A percentile compares a stretch with the other conserved stretches of the same genome.
phyloP scores from a whole-genome alignment of 2,113 vertebrate genomes.

The Prunella himalayana region DNA sequence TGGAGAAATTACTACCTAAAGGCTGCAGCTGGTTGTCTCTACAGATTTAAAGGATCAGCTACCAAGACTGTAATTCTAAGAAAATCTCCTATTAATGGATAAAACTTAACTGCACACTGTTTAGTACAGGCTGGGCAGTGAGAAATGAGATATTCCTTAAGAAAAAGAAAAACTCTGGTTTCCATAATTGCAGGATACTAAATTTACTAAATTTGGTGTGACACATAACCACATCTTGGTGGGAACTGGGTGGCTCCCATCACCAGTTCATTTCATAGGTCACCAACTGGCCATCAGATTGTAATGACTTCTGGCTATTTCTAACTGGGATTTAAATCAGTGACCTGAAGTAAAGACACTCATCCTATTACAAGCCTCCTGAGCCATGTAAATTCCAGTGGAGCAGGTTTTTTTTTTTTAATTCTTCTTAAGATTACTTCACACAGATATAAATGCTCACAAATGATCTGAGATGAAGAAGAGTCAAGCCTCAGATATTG shows the following conservation, averaged over 20 bases:
- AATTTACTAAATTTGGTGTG: not conserved
- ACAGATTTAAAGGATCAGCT: slow-evolving; percentile 45
- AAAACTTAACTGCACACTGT: not conserved
- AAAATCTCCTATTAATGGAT: slow-evolving; percentile 49
- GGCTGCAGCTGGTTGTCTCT: slow-evolving; percentile 13
- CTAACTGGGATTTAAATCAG: slow-evolving; percentile 54
- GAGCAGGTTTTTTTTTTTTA: not conserved
- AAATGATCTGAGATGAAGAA: not conserved
- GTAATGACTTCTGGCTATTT: slow-evolving; percentile 49
- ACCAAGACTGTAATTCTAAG: slow-evolving; percentile 13
- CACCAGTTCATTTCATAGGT: not conserved
- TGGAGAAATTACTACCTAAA: not conserved
- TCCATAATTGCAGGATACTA: not conserved
- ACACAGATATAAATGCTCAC: not conserved
- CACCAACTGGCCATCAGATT: not conserved
- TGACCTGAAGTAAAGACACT: slow-evolving; percentile 45
- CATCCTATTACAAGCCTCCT: slow-evolving; percentile 5
- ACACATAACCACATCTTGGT: not conserved
- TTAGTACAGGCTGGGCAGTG: not conserved
- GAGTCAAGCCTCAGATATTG: not conserved
- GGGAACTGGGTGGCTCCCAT: not conserved
- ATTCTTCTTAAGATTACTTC: slow-evolving; percentile 31
- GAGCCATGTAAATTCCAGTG: not conserved
- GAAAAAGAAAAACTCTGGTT: not conserved
- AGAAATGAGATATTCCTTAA: not conserved